Conservation (phyloP, 2,888 invertebrate genomes). For the Dendrolimus houi region DNA sequence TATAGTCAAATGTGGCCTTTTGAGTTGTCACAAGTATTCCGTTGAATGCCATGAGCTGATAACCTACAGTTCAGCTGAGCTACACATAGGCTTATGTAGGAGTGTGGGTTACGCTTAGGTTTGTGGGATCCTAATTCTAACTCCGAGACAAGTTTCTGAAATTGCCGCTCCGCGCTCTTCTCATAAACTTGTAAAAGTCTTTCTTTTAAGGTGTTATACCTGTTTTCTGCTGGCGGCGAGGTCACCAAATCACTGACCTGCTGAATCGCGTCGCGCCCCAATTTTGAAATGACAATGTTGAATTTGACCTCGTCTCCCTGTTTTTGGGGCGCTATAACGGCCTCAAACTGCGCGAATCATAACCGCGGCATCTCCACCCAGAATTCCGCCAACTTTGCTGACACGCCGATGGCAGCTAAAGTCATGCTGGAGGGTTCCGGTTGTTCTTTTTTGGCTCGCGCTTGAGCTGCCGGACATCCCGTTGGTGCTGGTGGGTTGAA, state of each 20-base stretch:
- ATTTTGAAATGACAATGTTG: conserved; percentile 7
- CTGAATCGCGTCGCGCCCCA: conserved; percentile 5
- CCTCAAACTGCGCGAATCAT: conserved; percentile 14
- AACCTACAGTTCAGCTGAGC: too few relatives aligned
- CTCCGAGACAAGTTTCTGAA: conserved; percentile 11
- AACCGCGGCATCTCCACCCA: conserved; percentile 10
- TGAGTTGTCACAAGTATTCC: too few relatives aligned
- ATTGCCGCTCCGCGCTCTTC: conserved; percentile 7
- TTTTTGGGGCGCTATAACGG: conserved; percentile 12
- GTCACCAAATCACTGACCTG: conserved; percentile 11
- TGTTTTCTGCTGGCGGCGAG: conserved; percentile 4
- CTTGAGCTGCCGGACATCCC: background rate
- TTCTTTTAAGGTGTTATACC: conserved; percentile 6
- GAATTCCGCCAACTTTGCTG: conserved; percentile 12
- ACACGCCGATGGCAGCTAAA: conserved; percentile 2
- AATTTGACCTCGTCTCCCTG: conserved; percentile 8
- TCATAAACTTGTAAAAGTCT: conserved; percentile 10
- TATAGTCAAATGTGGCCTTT: too few relatives aligned
- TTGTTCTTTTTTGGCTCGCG: background rate
- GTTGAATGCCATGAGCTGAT: too few relatives aligned
- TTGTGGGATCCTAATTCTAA: conserved; percentile 10
- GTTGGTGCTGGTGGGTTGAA: background rate
- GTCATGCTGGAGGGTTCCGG: background rate
- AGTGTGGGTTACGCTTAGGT: too few relatives aligned
- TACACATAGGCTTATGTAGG: too few relatives aligned